These are phyloP conservation scores for Pterostichus niger DNA, from an alignment of 2,888 invertebrate genomes.

Conservation along the genomic window DNA sequence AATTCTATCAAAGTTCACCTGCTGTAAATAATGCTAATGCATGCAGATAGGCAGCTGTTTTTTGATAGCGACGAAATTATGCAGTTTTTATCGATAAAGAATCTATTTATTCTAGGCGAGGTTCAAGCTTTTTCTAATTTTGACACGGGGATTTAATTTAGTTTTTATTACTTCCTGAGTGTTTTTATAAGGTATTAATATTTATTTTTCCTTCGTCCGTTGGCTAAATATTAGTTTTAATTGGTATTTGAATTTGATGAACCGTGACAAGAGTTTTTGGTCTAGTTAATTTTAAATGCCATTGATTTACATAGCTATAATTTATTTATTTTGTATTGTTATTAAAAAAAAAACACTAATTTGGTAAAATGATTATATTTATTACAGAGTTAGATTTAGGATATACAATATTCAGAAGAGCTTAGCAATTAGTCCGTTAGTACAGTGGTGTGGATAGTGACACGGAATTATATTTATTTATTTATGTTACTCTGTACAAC, in stretches of 20 bases:
- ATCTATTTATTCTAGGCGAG: conserved; percentile 5
- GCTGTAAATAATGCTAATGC: background rate
- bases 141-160: background rate
- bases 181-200: background rate
- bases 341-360: no score
- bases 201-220: background rate
- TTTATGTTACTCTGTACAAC: no score
- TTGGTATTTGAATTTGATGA: conserved; percentile 3
- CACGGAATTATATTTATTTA: no score
- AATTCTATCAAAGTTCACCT: conserved; percentile 40
- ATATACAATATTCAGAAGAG: no score
- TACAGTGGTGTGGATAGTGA: no score
- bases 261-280: no score
- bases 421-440: no score
- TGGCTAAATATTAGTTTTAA: background rate
- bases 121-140: conserved; percentile 17
- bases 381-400: no score
- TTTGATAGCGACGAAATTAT: conserved; percentile 11
- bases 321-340: no score
- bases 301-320: background rate
- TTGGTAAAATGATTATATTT: no score
- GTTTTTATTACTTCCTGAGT: background rate
- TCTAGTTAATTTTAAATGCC: no score
- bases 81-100: conserved; percentile 27
- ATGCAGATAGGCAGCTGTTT: conserved; percentile 27